Base-by-base conservation (phyloP, 2,888 invertebrate genomes). In the Temnothorax unifasciatus region DNA sequence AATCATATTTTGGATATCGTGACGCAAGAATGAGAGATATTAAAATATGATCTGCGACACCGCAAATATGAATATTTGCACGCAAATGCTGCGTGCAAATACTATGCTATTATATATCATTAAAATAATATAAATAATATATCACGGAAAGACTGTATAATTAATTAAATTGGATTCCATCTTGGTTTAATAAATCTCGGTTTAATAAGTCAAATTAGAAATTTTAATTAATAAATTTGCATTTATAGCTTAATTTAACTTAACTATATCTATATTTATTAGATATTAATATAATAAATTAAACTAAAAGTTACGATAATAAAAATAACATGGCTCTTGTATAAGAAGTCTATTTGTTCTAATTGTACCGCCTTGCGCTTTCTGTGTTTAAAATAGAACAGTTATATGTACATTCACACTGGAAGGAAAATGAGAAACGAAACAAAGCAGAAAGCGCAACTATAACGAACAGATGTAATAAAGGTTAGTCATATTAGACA, bases 391-490 rank as follows among this genome's bases (percentile, higher is more conserved):
- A 76, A 76, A n/a, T 76, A n/a, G 13, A 74, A 77, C 54, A 4
- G 15, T 68, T 54, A 25, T 68, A 15, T 29, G 29, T 29, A 29
- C 8, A 77, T 69, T 29, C 18, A 50, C 9, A 21, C 21, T 57
- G 9, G 13, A 41, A 2, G 13, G 18, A 61, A 21, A 75, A 59
- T 47, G 47, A 75, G 9, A 34, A 59, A 76, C 8, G 18, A 29
- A 61, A 69, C 41, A 69, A 57, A 44, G 29, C 54, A 41, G 44
- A 68, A 69, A 69, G 29, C n/a, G n/a, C 69, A 54, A 77, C n/a
- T 77, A 57, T n/a, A 77, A 77, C 54, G 25, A 77, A n/a, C 29
- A 77, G 68, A 54, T 54, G 52, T 68, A 69, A 77, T 77, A 25
- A 25, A 34, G 6, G 34, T 0, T 0, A 34, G 34, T 34, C 34